A percentile compares a stretch with the other conserved stretches of the same genome.
Evolutionary conservation across 1,140 invertebrate genomes (phyloP).

Genomic region (Teleogryllus occipitalis): DNA sequence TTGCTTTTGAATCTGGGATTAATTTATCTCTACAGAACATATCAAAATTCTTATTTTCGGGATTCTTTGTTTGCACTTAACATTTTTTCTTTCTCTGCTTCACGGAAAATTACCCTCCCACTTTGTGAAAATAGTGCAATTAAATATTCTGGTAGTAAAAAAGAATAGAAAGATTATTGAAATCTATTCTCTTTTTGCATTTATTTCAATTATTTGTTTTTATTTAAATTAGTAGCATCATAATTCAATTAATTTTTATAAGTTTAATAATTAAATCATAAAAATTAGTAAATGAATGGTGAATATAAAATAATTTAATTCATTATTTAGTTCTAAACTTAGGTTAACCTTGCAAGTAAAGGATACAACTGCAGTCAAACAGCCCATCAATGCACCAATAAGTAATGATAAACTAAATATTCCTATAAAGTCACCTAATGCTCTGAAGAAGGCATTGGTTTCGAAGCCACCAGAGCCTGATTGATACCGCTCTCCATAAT

Average conservation of each 20-base stretch:
- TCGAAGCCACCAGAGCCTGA: conserved; percentile 72
- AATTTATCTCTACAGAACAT: too few species aligned
- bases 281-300: background rate
- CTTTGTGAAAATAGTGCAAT: too few species aligned
- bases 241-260: background rate
- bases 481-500: conserved; percentile 71
- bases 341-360: conserved; percentile 38
- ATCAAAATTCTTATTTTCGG: too few species aligned
- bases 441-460: conserved; percentile 75
- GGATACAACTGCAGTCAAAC: conserved; percentile 83
- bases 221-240: background rate
- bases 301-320: background rate
- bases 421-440: conserved; percentile 82
- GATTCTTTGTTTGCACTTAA: too few species aligned
- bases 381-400: conserved; percentile 86
- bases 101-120: too few species aligned
- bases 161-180: too few species aligned
- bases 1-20: too few species aligned
- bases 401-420: conserved; percentile 87
- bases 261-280: background rate
- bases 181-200: too few species aligned
- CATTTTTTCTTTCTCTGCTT: too few species aligned
- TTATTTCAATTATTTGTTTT: too few species aligned
- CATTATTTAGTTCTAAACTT: background rate
- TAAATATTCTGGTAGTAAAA: too few species aligned